Evolutionary conservation across 2,113 vertebrate species (phyloP).

Genomic region (Tupaia tana): DNA sequence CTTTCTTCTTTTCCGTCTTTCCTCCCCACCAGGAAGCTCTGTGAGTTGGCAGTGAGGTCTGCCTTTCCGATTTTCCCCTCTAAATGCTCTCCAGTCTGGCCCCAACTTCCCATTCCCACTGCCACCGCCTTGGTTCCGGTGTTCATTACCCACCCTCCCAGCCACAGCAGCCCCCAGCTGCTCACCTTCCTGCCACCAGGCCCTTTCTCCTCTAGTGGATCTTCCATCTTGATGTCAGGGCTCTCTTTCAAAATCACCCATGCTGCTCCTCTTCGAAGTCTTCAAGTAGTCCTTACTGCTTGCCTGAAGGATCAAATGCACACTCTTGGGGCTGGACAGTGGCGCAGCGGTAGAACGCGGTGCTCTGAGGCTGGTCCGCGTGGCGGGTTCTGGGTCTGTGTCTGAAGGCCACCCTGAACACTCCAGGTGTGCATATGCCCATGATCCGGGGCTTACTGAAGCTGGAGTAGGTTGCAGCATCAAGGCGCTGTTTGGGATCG

Average conservation of each 20-base stretch:
- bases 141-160: no score
- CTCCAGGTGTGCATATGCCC: no score
- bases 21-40: not conserved
- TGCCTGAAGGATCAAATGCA: no score
- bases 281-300: not conserved
- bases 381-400: no score
- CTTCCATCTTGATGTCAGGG: not conserved
- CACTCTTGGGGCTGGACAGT: no score
- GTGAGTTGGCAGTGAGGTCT: not conserved
- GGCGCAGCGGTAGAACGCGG: no score
- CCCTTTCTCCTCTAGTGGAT: not conserved
- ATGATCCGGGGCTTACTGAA: no score
- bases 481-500: no score
- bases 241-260: not conserved
- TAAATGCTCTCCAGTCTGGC: not conserved
- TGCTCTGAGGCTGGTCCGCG: no score
- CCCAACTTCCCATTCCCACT: not conserved
- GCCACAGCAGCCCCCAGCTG: rapidly evolving
- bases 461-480: no score
- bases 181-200: not conserved
- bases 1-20: not conserved
- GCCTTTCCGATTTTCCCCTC: not conserved
- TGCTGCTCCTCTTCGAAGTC: not conserved
- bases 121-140: not conserved
- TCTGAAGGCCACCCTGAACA: no score